Conservation (phyloP, 2,113 vertebrate genomes). For the Brachionichthys hirsutus region DNA sequence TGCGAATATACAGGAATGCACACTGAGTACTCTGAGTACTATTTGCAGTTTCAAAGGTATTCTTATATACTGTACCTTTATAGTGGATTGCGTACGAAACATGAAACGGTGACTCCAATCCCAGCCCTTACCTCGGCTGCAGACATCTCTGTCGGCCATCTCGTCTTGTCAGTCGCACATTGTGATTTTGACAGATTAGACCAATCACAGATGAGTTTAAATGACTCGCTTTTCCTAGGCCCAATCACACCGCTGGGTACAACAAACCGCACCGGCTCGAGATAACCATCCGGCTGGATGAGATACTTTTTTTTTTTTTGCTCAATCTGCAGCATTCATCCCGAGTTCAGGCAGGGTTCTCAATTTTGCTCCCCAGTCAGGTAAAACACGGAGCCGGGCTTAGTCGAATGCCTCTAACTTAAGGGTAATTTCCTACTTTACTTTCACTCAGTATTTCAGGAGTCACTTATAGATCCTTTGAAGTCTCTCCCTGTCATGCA, state of each 20-base stretch:
- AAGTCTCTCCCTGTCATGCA: conserved; percentile 76
- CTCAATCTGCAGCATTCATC: conserved; percentile 20
- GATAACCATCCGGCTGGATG: conserved; percentile 16
- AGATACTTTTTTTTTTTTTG: conserved; percentile 27
- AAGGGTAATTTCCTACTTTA: conserved; percentile 71
- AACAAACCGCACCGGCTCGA: conserved; percentile 33
- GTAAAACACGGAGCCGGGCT: conserved; percentile 52
- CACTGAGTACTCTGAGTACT: neutral
- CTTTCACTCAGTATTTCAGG: conserved; percentile 70
- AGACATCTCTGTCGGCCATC: conserved; percentile 51
- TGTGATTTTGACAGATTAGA: conserved; percentile 60
- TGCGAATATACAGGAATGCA: neutral
- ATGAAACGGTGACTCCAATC: conserved; percentile 16
- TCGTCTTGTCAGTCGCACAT: conserved; percentile 52
- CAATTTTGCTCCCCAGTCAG: conserved; percentile 50
- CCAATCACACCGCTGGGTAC: conserved; percentile 47
- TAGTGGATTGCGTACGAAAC: neutral
- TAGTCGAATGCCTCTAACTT: conserved; percentile 61
- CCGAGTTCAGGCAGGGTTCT: conserved; percentile 40
- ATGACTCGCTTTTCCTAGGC: conserved; percentile 39
- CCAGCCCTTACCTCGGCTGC: conserved; percentile 12
- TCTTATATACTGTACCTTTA: conserved; percentile 2
- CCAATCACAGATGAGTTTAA: conserved; percentile 61
- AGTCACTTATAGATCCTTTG: conserved; percentile 73
- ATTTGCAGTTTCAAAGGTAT: neutral